Base-by-base conservation (phyloP, 2,888 invertebrate genomes). In the Oxytorus armatus region DNA sequence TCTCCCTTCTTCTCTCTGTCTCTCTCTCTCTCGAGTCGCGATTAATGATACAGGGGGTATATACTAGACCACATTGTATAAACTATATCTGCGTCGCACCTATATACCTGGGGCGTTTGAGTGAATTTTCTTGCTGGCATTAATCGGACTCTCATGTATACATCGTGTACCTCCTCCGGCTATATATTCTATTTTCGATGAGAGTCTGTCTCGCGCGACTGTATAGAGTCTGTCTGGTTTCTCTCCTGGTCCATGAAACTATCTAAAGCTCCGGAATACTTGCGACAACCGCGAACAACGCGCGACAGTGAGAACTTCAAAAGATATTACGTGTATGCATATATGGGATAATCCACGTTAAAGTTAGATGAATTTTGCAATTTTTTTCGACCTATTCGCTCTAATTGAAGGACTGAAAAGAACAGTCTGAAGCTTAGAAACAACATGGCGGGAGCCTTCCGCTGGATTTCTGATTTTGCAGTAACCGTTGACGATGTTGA, bases 11-110 rank as follows among this genome's bases (percentile, higher is more conserved):
- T 33, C 18, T 42, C 11, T 39, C 33, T n/a, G 18, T 21, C 59
- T 39, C 59, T 49, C 49, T 51, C 8, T 16, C 47, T 33, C 18
- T 61, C 33, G 23, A 10, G 5, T 21, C 57, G 33, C 47, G 73
- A 77, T 77, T 80, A 80, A 80, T 80, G 59, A 61, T 57, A 42
- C 70, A n/a, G 39, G n/a, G n/a, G n/a, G n/a, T n/a, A n/a, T 14
- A 47, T 66, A 39, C 25, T 53, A n/a, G n/a, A n/a, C n/a, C n/a
- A n/a, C n/a, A n/a, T 42, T 25, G 49, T 25, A 59, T 25, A 16
- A 33, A 66, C 21, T 25, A 16, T 44, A 44, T 4, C 16, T 29
- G 29, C 7, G 23, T 29, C 16, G 4, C 11, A 16, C 11, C 21
- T n/a, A 59, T 8, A 16, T n/a, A 49, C 4, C 1, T 7, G 4